These are phyloP conservation scores for Sinhomidia bicolor DNA, from an alignment of 2,888 invertebrate genomes.

Conservation along the genomic window DNA sequence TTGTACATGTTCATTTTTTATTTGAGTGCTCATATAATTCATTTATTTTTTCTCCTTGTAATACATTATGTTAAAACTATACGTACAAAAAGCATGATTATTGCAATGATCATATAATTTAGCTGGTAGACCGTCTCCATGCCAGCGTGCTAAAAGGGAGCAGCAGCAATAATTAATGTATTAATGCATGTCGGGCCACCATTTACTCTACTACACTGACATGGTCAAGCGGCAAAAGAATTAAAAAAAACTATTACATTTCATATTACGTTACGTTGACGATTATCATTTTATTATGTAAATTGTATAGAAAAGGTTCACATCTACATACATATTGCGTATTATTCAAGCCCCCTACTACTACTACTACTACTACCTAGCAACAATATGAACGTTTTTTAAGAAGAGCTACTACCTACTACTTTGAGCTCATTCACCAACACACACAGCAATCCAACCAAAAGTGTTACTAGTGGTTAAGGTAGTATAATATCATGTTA, in stretches of 20 bases:
- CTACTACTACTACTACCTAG: too few relatives aligned
- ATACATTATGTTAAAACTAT: too few relatives aligned
- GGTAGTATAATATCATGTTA: not conserved
- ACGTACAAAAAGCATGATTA: not conserved
- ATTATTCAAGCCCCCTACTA: too few relatives aligned
- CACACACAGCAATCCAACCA: not conserved
- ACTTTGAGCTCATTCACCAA: too few relatives aligned
- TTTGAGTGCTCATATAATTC: slow-evolving; percentile 15
- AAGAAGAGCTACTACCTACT: too few relatives aligned
- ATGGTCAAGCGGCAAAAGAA: not conserved
- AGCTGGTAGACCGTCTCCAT: not conserved
- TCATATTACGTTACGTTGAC: not conserved
- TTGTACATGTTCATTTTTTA: not conserved
- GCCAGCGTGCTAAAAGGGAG: not conserved
- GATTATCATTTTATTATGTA: slow-evolving; percentile 30
- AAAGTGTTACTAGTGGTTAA: not conserved
- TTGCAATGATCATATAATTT: not conserved
- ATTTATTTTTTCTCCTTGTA: too few relatives aligned
- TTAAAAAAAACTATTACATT: not conserved
- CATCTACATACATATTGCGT: not conserved
- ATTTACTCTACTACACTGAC: slow-evolving; percentile 6
- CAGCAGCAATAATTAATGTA: slow-evolving; percentile 54
- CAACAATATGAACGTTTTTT: too few relatives aligned
- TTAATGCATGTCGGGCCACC: slow-evolving; percentile 46
- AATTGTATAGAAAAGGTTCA: not conserved